Evolutionary conservation across 2,113 vertebrate genomes (phyloP).

Genomic region (Cynoglossus semilaevis): DNA sequence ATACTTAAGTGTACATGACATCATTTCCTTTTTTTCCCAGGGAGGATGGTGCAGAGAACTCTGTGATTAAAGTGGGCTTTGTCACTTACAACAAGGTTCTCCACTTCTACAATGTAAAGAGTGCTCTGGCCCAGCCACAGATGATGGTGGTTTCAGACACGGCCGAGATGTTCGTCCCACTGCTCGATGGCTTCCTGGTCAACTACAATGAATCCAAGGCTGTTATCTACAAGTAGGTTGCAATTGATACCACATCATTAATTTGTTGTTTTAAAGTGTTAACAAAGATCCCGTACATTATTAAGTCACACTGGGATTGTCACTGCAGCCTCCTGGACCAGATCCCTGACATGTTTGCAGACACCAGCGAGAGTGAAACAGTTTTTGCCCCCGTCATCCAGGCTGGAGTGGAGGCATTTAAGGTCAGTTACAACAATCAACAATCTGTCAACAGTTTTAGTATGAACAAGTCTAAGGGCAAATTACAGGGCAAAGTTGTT

Average conservation of each 20-base stretch:
- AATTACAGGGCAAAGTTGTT: no score
- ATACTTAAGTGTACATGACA: background rate
- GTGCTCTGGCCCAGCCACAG: conserved; percentile 92
- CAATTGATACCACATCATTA: no score
- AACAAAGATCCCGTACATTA: background rate
- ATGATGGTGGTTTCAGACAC: conserved; percentile 98
- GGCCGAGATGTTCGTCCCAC: conserved; percentile 90
- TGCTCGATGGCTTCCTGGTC: conserved; percentile 93
- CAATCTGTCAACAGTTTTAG: conserved; percentile 2
- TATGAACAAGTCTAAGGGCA: no score
- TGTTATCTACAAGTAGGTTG: conserved; percentile 87
- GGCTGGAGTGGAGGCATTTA: conserved; percentile 92
- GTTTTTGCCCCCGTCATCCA: conserved; percentile 92
- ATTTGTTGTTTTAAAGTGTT: background rate
- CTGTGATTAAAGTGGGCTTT: conserved; percentile 87
- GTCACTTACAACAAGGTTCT: conserved; percentile 94
- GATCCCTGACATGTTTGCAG: conserved; percentile 96
- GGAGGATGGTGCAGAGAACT: conserved; percentile 82
- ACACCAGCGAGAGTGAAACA: conserved; percentile 90
- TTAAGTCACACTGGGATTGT: background rate
- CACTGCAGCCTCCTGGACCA: conserved; percentile 86
- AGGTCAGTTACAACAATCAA: conserved; percentile 79
- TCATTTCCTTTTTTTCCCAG: conserved; percentile 60
- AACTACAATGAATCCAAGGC: conserved; percentile 86
- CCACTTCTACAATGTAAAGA: conserved; percentile 96